A percentile compares a stretch with the other conserved stretches of the same genome.
phyloP scores from a whole-genome alignment of 30 jellyfish, hydroid and myxozoan species.

The Aurelia aurita region DNA sequence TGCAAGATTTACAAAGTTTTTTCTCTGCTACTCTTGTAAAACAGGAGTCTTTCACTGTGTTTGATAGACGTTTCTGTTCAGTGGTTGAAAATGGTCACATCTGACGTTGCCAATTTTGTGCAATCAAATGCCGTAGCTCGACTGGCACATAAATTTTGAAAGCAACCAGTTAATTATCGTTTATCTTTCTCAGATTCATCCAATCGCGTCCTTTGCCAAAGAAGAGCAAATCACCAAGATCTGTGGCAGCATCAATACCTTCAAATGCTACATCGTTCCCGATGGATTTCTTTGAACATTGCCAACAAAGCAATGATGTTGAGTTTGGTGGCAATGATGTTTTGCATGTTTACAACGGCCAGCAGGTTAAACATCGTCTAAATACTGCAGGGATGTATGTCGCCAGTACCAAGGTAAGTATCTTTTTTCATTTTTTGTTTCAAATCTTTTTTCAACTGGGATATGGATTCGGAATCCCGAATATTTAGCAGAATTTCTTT shows the following conservation, averaged over 20 bases:
- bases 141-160: too few species aligned
- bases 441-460: too few species aligned
- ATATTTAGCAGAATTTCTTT: not conserved
- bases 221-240: conserved; percentile 51
- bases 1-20: too few species aligned
- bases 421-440: too few species aligned
- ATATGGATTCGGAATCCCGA: not conserved
- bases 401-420: conserved; percentile 92
- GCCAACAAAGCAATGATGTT: conserved; percentile 83
- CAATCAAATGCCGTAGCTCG: too few species aligned
- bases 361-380: conserved; percentile 88
- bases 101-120: too few species aligned
- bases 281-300: conserved; percentile 92
- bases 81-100: too few species aligned
- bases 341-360: conserved; percentile 87
- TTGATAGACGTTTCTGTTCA: too few species aligned
- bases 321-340: conserved; percentile 94
- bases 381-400: conserved; percentile 94
- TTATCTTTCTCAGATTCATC: conserved; percentile 2
- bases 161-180: too few species aligned
- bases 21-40: too few species aligned
- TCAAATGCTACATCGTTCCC: conserved; percentile 73
- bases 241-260: conserved; percentile 16
- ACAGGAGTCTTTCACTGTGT: too few species aligned
- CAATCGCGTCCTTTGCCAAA: conserved; percentile 34